phyloP scores from a whole-genome alignment of 2,888 invertebrate species.

The Drosophila testacea region DNA sequence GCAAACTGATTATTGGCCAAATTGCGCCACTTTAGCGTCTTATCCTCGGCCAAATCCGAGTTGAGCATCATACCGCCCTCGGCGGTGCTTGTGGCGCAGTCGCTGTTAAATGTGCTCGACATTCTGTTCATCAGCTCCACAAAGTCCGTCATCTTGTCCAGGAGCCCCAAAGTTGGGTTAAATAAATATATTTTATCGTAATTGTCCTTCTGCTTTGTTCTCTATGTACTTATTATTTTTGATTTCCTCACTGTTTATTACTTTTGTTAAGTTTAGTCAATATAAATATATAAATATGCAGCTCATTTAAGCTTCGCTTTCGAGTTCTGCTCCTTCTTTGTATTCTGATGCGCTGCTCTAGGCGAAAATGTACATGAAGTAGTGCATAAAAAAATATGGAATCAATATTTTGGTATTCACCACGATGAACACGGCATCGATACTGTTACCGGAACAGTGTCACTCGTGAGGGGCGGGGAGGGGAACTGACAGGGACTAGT shows the following conservation, averaged over 20 bases:
- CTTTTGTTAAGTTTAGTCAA: constrained; percentile 11
- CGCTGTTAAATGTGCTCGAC: constrained; percentile 83
- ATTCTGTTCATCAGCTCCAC: constrained; percentile 83
- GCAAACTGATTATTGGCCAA: constrained; percentile 85
- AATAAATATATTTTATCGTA: background rate
- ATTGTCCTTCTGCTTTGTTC: background rate
- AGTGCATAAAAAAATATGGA: constrained; percentile 32
- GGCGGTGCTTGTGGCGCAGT: constrained; percentile 78
- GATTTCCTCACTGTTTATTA: constrained; percentile 10
- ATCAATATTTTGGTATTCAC: constrained; percentile 53
- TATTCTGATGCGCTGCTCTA: constrained; percentile 37
- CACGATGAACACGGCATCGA: constrained; percentile 41
- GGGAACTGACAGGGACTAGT: background rate
- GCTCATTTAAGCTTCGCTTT: constrained; percentile 38
- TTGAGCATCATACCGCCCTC: constrained; percentile 77
- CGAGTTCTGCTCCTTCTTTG: constrained; percentile 8
- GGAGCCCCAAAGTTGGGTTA: background rate
- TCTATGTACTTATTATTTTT: constrained; percentile 7
- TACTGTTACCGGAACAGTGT: constrained; percentile 8
- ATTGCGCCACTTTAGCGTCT: constrained; percentile 85
- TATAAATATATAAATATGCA: background rate
- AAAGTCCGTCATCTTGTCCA: constrained; percentile 81
- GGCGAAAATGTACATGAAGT: constrained; percentile 16
- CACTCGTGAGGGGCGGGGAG: background rate
- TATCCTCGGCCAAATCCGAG: constrained; percentile 83